These are phyloP conservation scores for Strix aluco DNA, from an alignment of 2,113 vertebrate genomes.

Conservation along the genomic window DNA sequence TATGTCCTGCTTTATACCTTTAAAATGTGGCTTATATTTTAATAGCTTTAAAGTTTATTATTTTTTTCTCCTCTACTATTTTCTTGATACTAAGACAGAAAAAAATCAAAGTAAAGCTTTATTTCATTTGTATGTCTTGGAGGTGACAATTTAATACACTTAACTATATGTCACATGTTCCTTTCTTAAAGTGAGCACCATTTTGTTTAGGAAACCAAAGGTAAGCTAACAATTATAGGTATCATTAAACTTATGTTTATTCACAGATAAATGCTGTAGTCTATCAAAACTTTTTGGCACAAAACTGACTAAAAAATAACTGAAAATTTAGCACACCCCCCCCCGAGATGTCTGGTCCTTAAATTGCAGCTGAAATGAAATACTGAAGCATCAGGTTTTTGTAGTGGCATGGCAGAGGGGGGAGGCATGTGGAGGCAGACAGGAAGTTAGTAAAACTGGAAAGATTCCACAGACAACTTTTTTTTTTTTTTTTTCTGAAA, in stretches of 20 bases:
- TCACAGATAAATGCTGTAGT: not conserved
- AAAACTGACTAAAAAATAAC: slow-evolving; percentile 70
- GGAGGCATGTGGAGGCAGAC: not conserved
- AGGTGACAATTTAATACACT: not conserved
- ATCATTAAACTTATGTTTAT: not conserved
- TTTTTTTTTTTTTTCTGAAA: slow-evolving; percentile 35
- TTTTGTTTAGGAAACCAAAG: not conserved
- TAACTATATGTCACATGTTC: not conserved
- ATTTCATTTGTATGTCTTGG: not conserved
- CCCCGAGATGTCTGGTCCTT: not conserved
- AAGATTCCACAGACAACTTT: not conserved
- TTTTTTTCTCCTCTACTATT: not conserved
- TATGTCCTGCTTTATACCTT: not conserved
- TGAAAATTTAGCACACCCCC: slow-evolving; percentile 51
- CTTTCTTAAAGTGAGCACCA: not conserved
- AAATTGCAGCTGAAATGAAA: not conserved
- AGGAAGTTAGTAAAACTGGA: not conserved
- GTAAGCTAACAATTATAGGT: not conserved
- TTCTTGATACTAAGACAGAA: not conserved
- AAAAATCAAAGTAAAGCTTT: not conserved
- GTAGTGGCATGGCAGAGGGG: not conserved
- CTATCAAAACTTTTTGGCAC: slow-evolving; percentile 73
- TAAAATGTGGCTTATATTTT: not conserved
- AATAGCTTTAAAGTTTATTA: not conserved
- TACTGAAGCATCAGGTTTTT: not conserved